Percentiles rank a stretch among this genome's conserved stretches.
Conservation (phyloP, 2,797 vertebrate species). For the Columba guinea region DNA sequence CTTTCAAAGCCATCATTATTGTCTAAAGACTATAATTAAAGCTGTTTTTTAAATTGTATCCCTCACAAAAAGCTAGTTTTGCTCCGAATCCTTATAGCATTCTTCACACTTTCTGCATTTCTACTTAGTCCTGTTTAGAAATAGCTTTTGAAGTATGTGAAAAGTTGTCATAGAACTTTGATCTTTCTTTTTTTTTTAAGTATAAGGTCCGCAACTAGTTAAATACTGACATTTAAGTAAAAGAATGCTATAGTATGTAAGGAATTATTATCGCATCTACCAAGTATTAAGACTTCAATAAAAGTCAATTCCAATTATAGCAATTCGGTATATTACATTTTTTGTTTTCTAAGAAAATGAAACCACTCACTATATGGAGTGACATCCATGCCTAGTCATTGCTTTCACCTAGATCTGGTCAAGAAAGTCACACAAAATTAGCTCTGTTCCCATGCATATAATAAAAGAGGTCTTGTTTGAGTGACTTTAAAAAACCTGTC, state of each 20-base stretch:
- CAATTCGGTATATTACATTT: neutral
- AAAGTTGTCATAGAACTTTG: neutral
- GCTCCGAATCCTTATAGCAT: neutral
- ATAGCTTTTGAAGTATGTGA: neutral
- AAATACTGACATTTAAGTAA: neutral
- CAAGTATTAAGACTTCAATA: neutral
- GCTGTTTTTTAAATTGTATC: neutral
- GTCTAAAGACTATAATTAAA: slow-evolving; percentile 4
- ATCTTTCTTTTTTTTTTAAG: neutral
- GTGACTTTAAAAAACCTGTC: neutral
- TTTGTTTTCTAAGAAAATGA: neutral
- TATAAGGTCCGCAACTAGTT: neutral
- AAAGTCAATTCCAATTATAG: neutral
- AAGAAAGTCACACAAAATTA: neutral
- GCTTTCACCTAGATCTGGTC: neutral
- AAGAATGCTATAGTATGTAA: neutral
- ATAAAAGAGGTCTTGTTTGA: neutral
- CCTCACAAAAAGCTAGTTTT: neutral
- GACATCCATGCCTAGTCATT: neutral
- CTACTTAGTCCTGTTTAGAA: neutral
- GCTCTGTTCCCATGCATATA: neutral
- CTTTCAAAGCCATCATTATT: slow-evolving; percentile 26
- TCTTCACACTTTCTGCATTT: neutral
- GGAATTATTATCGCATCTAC: neutral
- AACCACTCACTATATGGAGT: neutral